Evolutionary conservation across 2,797 vertebrate genomes (phyloP), one percentile per base, ranked within the genome.

Genomic region (Tangara arthus): DNA sequence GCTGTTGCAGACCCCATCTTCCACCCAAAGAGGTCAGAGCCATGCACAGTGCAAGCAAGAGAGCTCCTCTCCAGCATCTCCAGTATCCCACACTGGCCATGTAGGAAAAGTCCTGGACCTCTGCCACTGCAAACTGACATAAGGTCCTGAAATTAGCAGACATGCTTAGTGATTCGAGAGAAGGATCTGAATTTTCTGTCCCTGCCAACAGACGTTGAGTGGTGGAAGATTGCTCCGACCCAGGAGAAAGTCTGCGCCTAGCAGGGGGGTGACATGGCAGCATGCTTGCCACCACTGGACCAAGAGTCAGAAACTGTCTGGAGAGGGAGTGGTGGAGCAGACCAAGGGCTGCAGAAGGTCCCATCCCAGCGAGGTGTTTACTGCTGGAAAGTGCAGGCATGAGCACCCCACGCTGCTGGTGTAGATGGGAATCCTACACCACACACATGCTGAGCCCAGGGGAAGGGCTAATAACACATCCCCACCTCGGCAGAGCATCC

Each of bases 231-330:
- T n/a, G 15, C 37, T 82, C 30, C 64, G 57, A 63, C 18, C 27
- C n/a, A 34, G 41, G 18, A 55, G n/a, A 86, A 60, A 57, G 72
- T 32, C 68, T 57, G 27, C 65, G 55, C 47, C 47, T 90, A 44
- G 46, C 24, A 64, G 30, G 4, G 14, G 4, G 20, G 6, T 61
- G 63, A 69, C 61, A 55, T 6, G 32, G 68, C 59, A 84, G 26
- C 2, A 1, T 2, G 3, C 27, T 69, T 8, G 1, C 44, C 5
- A 2, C 10, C 14, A 21, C 24, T 10, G 5, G 35, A n/a, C 44
- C 41, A 56, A 41, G 27, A 1, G 1, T 37, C 59, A 79, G 64
- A 92, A 77, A 52, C 12, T 26, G 64, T 34, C 20, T 68, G 32
- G 41, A 63, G 42, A 55, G 34, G 35, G 1, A 7, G 13, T 18